A percentile compares a stretch with the other conserved stretches of the same genome.
phyloP scores from a whole-genome alignment of 2,888 invertebrate species.

The Pyrochroa serraticornis region DNA sequence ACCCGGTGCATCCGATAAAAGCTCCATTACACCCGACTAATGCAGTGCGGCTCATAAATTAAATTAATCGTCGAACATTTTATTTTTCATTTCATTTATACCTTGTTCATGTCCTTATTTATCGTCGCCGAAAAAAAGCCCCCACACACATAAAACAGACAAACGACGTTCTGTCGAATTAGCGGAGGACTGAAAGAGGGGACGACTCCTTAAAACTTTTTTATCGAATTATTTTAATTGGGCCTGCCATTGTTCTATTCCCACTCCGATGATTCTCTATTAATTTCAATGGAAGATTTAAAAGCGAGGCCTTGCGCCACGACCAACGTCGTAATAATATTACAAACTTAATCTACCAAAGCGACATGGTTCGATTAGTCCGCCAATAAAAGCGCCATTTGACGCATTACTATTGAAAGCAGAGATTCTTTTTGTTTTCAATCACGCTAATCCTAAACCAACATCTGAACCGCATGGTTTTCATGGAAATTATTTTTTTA shows the following conservation, averaged over 20 bases:
- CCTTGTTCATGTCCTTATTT: slow-evolving; percentile 46
- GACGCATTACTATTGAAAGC: no score
- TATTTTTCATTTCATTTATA: slow-evolving; percentile 48
- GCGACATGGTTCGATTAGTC: slow-evolving; percentile 25
- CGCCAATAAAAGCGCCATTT: slow-evolving; percentile 5
- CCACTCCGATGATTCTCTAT: slow-evolving; percentile 40
- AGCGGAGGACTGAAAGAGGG: slow-evolving; percentile 34
- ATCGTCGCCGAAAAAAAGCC: slow-evolving; percentile 38
- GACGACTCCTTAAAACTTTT: slow-evolving; percentile 32
- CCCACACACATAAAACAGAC: slow-evolving; percentile 37
- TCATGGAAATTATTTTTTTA: no score
- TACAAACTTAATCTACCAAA: slow-evolving; percentile 31
- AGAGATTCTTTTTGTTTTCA: no score
- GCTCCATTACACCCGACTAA: slow-evolving; percentile 40
- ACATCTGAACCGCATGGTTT: no score
- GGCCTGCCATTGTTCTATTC: slow-evolving; percentile 40
- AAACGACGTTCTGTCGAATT: slow-evolving; percentile 47
- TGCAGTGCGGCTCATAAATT: slow-evolving; percentile 44
- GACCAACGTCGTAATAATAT: slow-evolving; percentile 23
- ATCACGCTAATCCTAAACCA: no score
- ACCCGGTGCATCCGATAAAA: slow-evolving; percentile 32
- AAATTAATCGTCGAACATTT: slow-evolving; percentile 46
- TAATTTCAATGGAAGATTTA: slow-evolving; percentile 41
- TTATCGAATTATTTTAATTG: slow-evolving; percentile 50
- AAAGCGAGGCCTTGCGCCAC: slow-evolving; percentile 28